These are phyloP conservation scores for Cephus cinctus DNA, from an alignment of 1,140 invertebrate species.

Conservation along the genomic window DNA sequence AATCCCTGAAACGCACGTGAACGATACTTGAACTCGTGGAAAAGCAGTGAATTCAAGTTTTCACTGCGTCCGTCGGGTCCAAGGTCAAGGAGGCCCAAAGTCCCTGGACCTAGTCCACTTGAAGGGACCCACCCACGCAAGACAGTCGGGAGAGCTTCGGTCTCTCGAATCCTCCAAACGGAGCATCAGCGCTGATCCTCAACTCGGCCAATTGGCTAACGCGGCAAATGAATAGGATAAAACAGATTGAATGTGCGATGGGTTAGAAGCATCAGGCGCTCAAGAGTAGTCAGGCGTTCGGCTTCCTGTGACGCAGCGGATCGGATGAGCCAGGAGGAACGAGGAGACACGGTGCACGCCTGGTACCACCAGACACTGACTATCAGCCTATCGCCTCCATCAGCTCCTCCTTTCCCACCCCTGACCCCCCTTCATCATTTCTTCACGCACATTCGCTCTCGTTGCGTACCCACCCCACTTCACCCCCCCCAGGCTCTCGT, in stretches of 20 bases:
- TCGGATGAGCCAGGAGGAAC: no score
- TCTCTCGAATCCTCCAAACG: neutral
- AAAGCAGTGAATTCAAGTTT: no score
- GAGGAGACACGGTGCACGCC: constrained; percentile 23
- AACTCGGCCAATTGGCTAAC: constrained; percentile 34
- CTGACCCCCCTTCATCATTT: constrained; percentile 19
- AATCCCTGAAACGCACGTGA: no score
- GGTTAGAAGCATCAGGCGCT: no score
- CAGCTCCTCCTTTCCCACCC: neutral
- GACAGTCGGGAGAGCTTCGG: no score
- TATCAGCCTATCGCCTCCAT: neutral
- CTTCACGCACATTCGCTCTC: constrained; percentile 9
- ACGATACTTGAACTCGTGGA: no score
- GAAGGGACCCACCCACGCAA: no score
- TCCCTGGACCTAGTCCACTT: constrained; percentile 2
- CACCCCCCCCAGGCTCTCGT: no score
- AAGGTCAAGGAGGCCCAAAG: no score
- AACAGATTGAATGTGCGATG: constrained; percentile 29
- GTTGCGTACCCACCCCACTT: neutral
- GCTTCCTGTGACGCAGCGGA: constrained; percentile 36
- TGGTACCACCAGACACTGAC: constrained; percentile 37
- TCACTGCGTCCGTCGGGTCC: no score
- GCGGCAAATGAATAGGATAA: constrained; percentile 33
- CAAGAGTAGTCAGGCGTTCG: constrained; percentile 21
- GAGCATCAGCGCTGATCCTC: neutral